Base-by-base conservation (phyloP, 2,113 vertebrate species). In the Dicrurus megarhynchus region DNA sequence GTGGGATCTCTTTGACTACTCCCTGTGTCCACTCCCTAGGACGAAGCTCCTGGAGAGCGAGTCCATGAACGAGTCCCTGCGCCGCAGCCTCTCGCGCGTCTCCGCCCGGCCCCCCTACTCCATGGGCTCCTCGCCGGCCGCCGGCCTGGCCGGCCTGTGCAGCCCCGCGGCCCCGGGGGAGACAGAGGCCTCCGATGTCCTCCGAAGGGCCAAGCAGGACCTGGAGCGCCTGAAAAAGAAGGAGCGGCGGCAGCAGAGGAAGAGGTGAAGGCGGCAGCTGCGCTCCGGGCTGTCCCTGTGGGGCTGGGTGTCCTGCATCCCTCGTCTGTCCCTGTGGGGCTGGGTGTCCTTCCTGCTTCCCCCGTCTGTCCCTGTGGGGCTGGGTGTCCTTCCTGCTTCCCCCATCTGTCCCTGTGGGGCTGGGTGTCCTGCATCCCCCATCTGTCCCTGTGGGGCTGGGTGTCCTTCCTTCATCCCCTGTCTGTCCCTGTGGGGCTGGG, bases 41-140 rank as follows among this genome's bases (percentile, higher is more conserved):
- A 98, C 99, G 0, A 99, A 99, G 97, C 98, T 99, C 0, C 96
- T 99, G 84, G 99, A 99, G 97, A 99, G 99, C 0, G 99, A 99
- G 93, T 98, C 99, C 84, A 99, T 99, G 99, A 99, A 99, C 0
- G 99, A 99, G 95, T 99, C 99, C 5, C 84, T 99, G 77, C 98
- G 99, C 4, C 98, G 99, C 50, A 99, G 97, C 87, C 96, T 98
- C 14, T 98, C 98, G 0, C 98, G 99, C 3, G 95, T 97, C n/a
- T 98, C 99, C 3, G 63, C 98, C 3, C 98, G 99, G 7, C 71
- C 98, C 11, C 88, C 97, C 2, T 99, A 97, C 84, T n/a, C 98
- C 11, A 6, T 98, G 82, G 97, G 98, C 17, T 93, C 97, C 0
- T 80, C 97, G 3, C 98, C 98, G 0, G 98, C 96, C 0, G 50